Evolutionary conservation across 2,797 vertebrate genomes (phyloP).

Genomic region (Brotula barbata): DNA sequence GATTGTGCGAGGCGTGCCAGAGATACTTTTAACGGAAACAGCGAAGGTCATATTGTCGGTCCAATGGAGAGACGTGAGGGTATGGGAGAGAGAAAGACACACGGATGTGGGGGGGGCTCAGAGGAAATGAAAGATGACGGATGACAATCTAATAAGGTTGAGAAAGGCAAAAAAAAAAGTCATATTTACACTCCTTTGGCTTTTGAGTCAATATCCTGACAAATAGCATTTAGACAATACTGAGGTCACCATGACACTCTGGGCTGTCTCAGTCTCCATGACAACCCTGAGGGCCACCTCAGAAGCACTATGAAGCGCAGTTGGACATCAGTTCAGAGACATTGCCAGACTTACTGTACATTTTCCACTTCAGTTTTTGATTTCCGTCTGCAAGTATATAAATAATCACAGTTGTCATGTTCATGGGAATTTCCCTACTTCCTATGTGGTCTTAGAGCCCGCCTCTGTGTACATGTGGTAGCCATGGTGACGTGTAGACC

Average conservation of each 20-base stretch:
- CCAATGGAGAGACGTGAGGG: conserved; percentile 34
- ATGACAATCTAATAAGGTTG: conserved; percentile 22
- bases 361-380: not conserved
- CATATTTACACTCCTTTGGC: conserved; percentile 40
- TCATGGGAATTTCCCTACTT: conserved; percentile 34
- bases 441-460: conserved; percentile 23
- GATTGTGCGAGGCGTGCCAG: conserved; percentile 32
- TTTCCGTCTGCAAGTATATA: not conserved
- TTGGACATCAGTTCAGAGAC: no score
- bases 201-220: conserved; percentile 53
- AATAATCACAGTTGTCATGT: conserved; percentile 12
- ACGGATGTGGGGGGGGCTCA: conserved; percentile 10
- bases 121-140: conserved; percentile 31
- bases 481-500: conserved; percentile 23
- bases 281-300: conserved; percentile 36
- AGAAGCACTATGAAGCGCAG: no score
- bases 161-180: conserved; percentile 7
- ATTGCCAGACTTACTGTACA: no score
- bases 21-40: conserved; percentile 39
- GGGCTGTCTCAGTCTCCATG: conserved; percentile 53
- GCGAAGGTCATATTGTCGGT: conserved; percentile 53
- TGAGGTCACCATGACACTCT: conserved; percentile 40
- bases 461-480: not conserved
- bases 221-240: conserved; percentile 32
- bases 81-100: not conserved